phyloP scores from a whole-genome alignment of 2,888 invertebrate genomes.

The Fragum fragum region DNA sequence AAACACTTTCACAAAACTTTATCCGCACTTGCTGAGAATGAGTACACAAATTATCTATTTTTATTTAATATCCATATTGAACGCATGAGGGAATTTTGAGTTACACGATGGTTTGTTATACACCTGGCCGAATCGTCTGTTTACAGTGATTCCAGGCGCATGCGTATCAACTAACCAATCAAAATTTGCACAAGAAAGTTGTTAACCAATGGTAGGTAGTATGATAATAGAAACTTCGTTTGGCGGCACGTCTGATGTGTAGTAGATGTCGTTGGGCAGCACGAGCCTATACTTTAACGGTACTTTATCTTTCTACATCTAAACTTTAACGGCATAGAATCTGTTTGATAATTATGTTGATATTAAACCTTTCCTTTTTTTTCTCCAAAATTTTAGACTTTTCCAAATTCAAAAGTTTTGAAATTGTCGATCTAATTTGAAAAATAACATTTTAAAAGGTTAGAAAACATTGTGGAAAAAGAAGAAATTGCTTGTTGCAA shows the following conservation, averaged over 20 bases:
- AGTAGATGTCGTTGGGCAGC: neutral
- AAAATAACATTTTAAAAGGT: too few relatives aligned
- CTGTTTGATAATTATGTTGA: too few relatives aligned
- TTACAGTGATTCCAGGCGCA: conserved; percentile 1
- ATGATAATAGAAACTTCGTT: neutral
- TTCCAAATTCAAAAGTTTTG: too few relatives aligned
- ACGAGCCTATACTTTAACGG: neutral
- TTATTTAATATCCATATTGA: conserved; percentile 29
- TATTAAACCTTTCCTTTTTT: too few relatives aligned
- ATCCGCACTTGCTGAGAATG: conserved; percentile 13
- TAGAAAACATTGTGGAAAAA: too few relatives aligned
- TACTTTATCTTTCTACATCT: too few relatives aligned
- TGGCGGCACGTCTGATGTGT: neutral
- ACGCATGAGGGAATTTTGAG: neutral
- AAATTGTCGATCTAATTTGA: too few relatives aligned
- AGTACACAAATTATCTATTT: conserved; percentile 27
- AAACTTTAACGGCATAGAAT: too few relatives aligned
- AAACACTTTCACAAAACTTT: conserved; percentile 13
- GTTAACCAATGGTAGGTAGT: neutral
- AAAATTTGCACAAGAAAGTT: neutral
- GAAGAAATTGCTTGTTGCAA: too few relatives aligned
- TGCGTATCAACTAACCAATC: conserved; percentile 27
- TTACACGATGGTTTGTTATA: conserved; percentile 1
- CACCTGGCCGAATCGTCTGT: conserved; percentile 49
- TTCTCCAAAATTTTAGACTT: too few relatives aligned